Conservation (phyloP, 2,797 vertebrate genomes). For the Oryzias sinensis region DNA sequence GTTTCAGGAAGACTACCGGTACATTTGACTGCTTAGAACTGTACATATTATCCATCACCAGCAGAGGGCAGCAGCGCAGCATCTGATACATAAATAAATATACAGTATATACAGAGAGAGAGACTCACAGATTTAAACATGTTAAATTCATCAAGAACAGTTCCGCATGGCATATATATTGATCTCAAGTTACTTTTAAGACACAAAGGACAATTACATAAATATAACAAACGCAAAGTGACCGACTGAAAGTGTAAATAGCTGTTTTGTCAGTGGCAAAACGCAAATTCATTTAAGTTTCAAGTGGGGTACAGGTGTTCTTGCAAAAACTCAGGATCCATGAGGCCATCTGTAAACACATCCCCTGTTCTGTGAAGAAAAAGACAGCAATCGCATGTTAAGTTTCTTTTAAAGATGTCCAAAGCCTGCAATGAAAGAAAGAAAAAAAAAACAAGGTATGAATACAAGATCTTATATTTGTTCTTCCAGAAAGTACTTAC, state of each 20-base stretch:
- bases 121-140: no score
- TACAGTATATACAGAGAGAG: no score
- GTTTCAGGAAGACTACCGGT: no score
- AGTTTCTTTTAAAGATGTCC: neutral
- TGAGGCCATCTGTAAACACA: conserved; percentile 25
- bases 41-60: no score
- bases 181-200: no score
- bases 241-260: neutral
- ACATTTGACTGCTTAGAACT: no score
- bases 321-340: conserved; percentile 30
- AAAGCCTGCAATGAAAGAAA: neutral
- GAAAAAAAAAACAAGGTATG: neutral
- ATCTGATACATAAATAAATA: no score
- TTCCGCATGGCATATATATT: no score
- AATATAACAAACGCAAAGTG: no score
- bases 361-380: conserved; percentile 41
- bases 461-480: neutral
- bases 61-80: no score
- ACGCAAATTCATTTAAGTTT: neutral
- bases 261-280: neutral
- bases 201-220: no score
- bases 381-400: neutral
- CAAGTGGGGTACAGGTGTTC: conserved; percentile 28
- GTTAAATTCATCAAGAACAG: no score
- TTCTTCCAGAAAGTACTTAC: conserved; percentile 26